Evolutionary conservation across 2,113 vertebrate species (phyloP).

Genomic region (Sorex araneus): DNA sequence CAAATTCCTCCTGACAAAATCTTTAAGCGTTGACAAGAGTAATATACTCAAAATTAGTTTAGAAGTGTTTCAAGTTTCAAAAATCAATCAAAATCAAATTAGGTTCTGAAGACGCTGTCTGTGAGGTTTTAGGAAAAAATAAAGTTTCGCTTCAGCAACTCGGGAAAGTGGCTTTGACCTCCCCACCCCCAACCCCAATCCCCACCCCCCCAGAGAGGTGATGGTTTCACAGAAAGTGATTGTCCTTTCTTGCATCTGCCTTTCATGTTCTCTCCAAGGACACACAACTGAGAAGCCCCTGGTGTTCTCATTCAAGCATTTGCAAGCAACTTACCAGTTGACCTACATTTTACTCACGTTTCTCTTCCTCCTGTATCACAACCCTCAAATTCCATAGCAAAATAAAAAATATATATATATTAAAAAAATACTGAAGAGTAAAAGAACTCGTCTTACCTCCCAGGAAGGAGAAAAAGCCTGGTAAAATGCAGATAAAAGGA

Average conservation of each 20-base stretch:
- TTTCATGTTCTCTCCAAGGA: conserved; percentile 32
- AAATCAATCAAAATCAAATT: conserved; percentile 93
- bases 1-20: conserved; percentile 92
- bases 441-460: not conserved
- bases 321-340: conserved; percentile 58
- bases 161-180: conserved; percentile 68
- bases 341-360: conserved; percentile 59
- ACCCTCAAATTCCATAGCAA: not conserved
- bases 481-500: not conserved
- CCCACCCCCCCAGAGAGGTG: conserved; percentile 72
- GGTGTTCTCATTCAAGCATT: not conserved
- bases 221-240: conserved; percentile 33
- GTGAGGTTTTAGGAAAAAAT: conserved; percentile 89
- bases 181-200: too few relatives aligned
- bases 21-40: conserved; percentile 92
- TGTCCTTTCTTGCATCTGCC: not conserved
- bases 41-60: conserved; percentile 93
- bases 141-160: conserved; percentile 87
- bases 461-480: not conserved
- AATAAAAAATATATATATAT: not conserved
- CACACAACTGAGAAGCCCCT: not conserved
- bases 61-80: conserved; percentile 92
- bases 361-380: not conserved
- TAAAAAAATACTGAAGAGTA: not conserved
- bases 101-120: conserved; percentile 90